Evolutionary conservation across 1,140 invertebrate genomes (phyloP).

Genomic region (Drosophila azteca): DNA sequence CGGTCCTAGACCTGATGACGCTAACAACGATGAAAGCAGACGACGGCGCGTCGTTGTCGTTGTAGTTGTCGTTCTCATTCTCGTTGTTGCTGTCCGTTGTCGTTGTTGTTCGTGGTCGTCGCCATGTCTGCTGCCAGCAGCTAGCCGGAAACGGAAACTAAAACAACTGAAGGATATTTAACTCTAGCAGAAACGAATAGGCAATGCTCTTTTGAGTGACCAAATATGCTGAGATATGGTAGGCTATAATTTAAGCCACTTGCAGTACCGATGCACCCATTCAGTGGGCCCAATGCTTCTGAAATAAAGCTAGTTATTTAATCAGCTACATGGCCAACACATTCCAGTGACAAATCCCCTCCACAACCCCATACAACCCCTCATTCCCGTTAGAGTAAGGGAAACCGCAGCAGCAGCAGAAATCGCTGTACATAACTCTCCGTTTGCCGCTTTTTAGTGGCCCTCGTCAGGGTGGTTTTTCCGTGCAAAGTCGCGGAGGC

Average conservation of each 20-base stretch:
- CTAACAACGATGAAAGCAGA: constrained; percentile 45
- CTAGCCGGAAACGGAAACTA: constrained; percentile 69
- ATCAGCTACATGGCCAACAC: no score
- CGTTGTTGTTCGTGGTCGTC: constrained; percentile 22
- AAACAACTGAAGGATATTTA: constrained; percentile 34
- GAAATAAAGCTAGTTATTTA: no score
- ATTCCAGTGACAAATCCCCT: no score
- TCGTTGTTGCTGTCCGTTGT: constrained; percentile 24
- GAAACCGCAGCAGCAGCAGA: constrained; percentile 58
- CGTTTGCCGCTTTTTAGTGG: constrained; percentile 35
- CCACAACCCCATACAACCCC: neutral
- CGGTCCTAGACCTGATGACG: constrained; percentile 60
- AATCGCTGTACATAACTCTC: constrained; percentile 61
- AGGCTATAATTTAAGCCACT: no score
- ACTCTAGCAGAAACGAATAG: neutral
- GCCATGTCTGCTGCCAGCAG: constrained; percentile 57
- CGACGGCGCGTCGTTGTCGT: constrained; percentile 53
- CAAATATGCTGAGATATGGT: no score
- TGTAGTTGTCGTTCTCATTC: neutral
- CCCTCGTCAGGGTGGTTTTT: constrained; percentile 52
- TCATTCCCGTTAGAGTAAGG: neutral
- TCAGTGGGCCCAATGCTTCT: no score
- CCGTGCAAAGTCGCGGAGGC: constrained; percentile 37
- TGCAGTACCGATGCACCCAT: no score
- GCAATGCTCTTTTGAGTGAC: constrained; percentile 1